These are phyloP conservation scores for Pelobates fuscus DNA, from an alignment of 2,113 vertebrate species.

Conservation along the genomic window DNA sequence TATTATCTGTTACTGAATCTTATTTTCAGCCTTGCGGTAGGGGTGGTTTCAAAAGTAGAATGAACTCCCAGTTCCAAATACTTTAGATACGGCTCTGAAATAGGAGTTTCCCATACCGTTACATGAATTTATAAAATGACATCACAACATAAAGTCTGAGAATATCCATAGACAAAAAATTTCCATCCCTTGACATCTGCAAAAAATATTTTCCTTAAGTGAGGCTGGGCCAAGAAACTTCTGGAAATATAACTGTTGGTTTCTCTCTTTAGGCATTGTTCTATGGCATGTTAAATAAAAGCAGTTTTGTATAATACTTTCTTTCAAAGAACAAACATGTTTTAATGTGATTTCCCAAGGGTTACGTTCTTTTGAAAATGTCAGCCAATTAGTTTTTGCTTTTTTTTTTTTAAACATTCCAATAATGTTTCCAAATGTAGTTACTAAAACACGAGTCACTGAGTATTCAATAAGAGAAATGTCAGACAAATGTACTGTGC, in stretches of 20 bases:
- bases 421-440: constrained; percentile 22
- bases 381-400: constrained; percentile 19
- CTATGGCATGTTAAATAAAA: constrained; percentile 13
- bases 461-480: background rate
- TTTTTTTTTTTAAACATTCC: constrained; percentile 30
- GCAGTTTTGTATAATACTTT: constrained; percentile 40
- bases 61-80: too few relatives aligned
- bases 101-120: too few relatives aligned
- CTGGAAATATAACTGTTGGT: background rate
- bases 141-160: too few relatives aligned
- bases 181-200: background rate
- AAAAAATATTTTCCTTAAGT: constrained; percentile 6
- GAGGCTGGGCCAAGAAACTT: background rate
- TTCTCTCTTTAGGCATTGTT: constrained; percentile 12
- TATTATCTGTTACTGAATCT: too few relatives aligned
- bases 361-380: constrained; percentile 27
- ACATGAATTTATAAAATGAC: too few relatives aligned
- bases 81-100: too few relatives aligned
- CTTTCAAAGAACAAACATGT: constrained; percentile 27
- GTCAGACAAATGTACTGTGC: constrained; percentile 17
- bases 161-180: constrained; percentile 1
- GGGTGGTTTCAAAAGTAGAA: too few relatives aligned
- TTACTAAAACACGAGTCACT: constrained; percentile 30
- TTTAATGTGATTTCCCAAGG: constrained; percentile 27
- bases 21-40: too few relatives aligned